A percentile compares a stretch with the other conserved stretches of the same genome.
phyloP scores from a whole-genome alignment of 2,888 invertebrate genomes.

The Ischnura elegans region DNA sequence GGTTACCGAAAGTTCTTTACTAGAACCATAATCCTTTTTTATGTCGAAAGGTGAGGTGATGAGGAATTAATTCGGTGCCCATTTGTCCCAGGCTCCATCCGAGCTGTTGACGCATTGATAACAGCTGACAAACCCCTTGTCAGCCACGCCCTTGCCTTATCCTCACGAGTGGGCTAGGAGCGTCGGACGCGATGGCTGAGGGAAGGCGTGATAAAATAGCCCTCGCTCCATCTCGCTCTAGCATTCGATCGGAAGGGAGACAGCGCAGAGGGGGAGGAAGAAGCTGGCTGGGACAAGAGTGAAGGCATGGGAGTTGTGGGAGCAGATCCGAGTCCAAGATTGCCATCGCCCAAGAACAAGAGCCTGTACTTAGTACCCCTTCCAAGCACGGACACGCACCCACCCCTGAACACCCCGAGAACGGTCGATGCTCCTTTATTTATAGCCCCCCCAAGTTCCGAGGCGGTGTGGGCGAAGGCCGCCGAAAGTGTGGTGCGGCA shows the following conservation, averaged over 20 bases:
- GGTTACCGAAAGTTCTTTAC: neutral
- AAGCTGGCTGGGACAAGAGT: neutral
- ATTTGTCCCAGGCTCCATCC: conserved; percentile 48
- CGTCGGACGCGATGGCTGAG: neutral
- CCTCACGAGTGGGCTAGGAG: conserved; percentile 25
- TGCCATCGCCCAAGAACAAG: conserved; percentile 53
- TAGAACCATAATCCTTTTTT: neutral
- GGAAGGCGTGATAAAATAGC: conserved; percentile 42
- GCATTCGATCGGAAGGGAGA: neutral
- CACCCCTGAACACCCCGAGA: conserved; percentile 18
- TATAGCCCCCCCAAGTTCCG: conserved; percentile 29
- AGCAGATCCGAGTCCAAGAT: conserved; percentile 25
- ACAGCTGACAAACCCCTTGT: conserved; percentile 36
- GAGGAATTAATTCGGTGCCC: conserved; percentile 17
- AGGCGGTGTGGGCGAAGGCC: neutral
- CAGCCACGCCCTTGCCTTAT: conserved; percentile 44
- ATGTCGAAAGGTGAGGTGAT: neutral
- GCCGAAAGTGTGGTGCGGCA: conserved; percentile 37
- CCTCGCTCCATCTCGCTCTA: neutral
- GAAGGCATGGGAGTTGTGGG: neutral
- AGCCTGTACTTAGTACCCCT: conserved; percentile 55
- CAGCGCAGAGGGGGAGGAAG: neutral
- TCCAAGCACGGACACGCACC: conserved; percentile 13
- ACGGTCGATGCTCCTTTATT: conserved; percentile 54
- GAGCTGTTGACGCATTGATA: conserved; percentile 50